A percentile compares a stretch with the other conserved stretches of the same genome.
Evolutionary conservation across 2,797 vertebrate genomes (phyloP).

Genomic region (Orestias chungarensis): DNA sequence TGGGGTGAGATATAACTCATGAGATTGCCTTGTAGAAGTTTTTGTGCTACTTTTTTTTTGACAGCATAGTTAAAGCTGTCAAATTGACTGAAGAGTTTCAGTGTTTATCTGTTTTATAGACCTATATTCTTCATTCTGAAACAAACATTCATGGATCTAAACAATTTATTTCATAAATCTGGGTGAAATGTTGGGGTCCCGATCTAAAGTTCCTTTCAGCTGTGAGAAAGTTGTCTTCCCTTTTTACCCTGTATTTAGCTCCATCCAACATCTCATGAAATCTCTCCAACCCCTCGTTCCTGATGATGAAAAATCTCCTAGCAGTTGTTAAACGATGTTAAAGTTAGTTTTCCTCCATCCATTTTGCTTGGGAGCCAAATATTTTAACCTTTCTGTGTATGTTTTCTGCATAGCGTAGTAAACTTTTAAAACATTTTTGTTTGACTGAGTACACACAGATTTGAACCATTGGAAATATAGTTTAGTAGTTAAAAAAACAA

Average conservation of each 20-base stretch:
- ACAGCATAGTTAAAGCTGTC: not conserved
- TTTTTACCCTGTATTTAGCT: not conserved
- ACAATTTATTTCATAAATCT: too few species aligned
- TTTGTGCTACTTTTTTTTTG: not conserved
- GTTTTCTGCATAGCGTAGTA: not conserved
- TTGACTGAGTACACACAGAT: too few species aligned
- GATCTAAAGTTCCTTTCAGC: too few species aligned
- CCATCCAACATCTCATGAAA: not conserved
- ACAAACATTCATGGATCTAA: too few species aligned
- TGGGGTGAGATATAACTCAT: too few species aligned
- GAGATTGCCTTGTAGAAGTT: not conserved
- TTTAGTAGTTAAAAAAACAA: too few species aligned
- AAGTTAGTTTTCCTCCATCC: not conserved
- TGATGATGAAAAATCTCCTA: not conserved
- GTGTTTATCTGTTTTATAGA: not conserved
- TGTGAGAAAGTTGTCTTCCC: too few species aligned
- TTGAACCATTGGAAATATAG: too few species aligned
- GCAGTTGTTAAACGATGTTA: too few species aligned
- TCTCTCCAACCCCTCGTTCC: not conserved
- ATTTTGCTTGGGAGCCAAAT: too few species aligned
- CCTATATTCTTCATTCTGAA: not conserved
- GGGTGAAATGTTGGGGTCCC: too few species aligned
- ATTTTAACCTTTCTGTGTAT: not conserved
- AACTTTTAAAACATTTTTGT: too few species aligned
- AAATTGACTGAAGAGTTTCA: not conserved